Evolutionary conservation across 1,140 invertebrate species (phyloP).

Genomic region (Lordiphosa collinella): DNA sequence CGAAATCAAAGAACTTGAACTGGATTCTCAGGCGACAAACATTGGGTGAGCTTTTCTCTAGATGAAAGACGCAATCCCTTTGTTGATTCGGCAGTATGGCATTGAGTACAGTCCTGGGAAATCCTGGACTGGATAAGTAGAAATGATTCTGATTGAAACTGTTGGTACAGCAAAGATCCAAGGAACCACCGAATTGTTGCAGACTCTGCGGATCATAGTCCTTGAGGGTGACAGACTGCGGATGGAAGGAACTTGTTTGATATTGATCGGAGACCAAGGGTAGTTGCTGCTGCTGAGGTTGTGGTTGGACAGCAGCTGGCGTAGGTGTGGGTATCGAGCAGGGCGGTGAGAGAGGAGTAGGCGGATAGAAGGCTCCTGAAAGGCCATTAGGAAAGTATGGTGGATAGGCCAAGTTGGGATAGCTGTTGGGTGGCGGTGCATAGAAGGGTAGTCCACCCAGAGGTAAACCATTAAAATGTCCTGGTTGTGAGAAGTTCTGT

Average conservation of each 20-base stretch:
- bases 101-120: slow-evolving; percentile 79
- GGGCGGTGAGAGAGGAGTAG: neutral
- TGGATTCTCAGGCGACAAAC: slow-evolving; percentile 81
- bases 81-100: slow-evolving; percentile 58
- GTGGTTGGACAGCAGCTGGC: slow-evolving; percentile 5
- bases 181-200: slow-evolving; percentile 42
- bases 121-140: slow-evolving; percentile 82
- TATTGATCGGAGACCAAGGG: slow-evolving; percentile 55
- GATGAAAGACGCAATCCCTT: slow-evolving; percentile 80
- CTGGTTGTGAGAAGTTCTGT: slow-evolving; percentile 28
- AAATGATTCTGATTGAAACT: slow-evolving; percentile 80
- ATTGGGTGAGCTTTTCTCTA: slow-evolving; percentile 79
- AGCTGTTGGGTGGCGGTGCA: neutral
- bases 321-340: slow-evolving; percentile 2
- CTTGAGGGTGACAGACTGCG: slow-evolving; percentile 38
- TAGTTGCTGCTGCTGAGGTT: slow-evolving; percentile 39
- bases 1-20: slow-evolving; percentile 82
- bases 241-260: slow-evolving; percentile 49
- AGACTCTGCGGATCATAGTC: slow-evolving; percentile 55
- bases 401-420: slow-evolving; percentile 3
- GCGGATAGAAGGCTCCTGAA: neutral
- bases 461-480: slow-evolving; percentile 1
- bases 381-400: neutral
- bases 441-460: neutral
- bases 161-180: slow-evolving; percentile 79